phyloP scores from a whole-genome alignment of 2,888 invertebrate species.

The Drosophila cognata region DNA sequence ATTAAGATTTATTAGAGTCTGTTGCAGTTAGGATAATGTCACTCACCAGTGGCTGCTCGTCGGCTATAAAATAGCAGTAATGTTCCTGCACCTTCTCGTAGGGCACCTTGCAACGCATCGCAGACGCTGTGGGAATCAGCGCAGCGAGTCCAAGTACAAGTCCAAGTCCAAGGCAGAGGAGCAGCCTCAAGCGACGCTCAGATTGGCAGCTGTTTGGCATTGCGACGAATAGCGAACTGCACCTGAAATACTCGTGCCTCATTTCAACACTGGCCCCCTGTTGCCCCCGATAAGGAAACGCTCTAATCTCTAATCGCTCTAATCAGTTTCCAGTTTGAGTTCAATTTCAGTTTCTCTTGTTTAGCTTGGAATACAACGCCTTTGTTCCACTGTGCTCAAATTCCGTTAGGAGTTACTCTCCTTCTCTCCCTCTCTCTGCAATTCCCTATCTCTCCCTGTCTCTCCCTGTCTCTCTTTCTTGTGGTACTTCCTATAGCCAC shows the following conservation, averaged over 20 bases:
- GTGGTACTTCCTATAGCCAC: not conserved
- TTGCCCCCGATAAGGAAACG: slow-evolving; percentile 5
- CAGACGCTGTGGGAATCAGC: slow-evolving; percentile 2
- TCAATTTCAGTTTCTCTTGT: not conserved
- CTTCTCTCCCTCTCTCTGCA: not conserved
- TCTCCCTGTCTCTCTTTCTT: not conserved
- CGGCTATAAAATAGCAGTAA: slow-evolving; percentile 61
- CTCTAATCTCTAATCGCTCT: not conserved
- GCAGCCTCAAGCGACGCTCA: not conserved
- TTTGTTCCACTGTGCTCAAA: not conserved
- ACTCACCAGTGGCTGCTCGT: slow-evolving; percentile 62
- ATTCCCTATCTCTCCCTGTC: not conserved
- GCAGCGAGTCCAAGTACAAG: slow-evolving; percentile 7
- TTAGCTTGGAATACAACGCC: not conserved
- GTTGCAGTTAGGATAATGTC: not conserved
- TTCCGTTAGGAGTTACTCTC: not conserved
- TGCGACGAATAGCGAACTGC: slow-evolving; percentile 36
- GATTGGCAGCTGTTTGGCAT: slow-evolving; percentile 52
- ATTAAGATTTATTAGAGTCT: not conserved
- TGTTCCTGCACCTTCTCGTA: slow-evolving; percentile 63
- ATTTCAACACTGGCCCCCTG: slow-evolving; percentile 7
- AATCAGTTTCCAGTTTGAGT: slow-evolving; percentile 13
- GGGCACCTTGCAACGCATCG: slow-evolving; percentile 59
- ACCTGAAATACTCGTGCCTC: slow-evolving; percentile 3
- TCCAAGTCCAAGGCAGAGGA: slow-evolving; percentile 10